A percentile compares a stretch with the other conserved stretches of the same genome.
Conservation (phyloP, 2,888 invertebrate species). For the Teleogryllus oceanicus region DNA sequence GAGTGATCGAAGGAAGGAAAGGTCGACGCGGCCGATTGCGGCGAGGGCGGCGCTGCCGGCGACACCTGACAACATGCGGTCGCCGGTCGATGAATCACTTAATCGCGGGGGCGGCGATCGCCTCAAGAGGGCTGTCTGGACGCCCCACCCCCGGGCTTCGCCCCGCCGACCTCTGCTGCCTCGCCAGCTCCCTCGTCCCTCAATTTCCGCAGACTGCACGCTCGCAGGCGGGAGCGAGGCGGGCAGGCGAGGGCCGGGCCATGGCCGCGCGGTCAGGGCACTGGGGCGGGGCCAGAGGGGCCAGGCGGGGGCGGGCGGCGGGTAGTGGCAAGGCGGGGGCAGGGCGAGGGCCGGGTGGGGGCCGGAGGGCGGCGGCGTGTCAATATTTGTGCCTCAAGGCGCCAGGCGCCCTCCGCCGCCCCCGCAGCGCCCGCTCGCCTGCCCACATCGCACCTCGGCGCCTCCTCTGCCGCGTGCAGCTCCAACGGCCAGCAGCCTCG, state of each 20-base stretch:
- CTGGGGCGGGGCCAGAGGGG: neutral
- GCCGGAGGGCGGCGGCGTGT: neutral
- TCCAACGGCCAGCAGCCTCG: neutral
- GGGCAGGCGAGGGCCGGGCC: conserved; percentile 19
- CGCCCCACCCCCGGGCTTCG: neutral
- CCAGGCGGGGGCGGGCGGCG: neutral
- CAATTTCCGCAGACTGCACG: neutral
- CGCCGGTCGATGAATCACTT: conserved; percentile 18
- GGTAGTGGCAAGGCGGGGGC: too few species aligned
- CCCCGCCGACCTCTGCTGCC: neutral
- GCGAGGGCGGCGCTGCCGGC: neutral
- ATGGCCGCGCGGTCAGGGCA: neutral
- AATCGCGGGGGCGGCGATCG: neutral
- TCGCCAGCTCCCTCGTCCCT: neutral
- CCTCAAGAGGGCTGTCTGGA: neutral
- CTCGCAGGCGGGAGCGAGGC: neutral
- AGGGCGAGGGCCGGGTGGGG: neutral
- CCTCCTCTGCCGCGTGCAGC: neutral
- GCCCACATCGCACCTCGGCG: neutral
- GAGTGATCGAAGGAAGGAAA: too few species aligned
- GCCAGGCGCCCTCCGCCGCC: neutral
- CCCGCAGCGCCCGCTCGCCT: neutral
- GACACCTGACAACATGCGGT: conserved; percentile 4
- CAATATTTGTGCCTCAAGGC: conserved; percentile 24
- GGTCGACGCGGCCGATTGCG: neutral